Evolutionary conservation across 2,888 invertebrate species (phyloP).

Genomic region (Frankliniella intonsa): DNA sequence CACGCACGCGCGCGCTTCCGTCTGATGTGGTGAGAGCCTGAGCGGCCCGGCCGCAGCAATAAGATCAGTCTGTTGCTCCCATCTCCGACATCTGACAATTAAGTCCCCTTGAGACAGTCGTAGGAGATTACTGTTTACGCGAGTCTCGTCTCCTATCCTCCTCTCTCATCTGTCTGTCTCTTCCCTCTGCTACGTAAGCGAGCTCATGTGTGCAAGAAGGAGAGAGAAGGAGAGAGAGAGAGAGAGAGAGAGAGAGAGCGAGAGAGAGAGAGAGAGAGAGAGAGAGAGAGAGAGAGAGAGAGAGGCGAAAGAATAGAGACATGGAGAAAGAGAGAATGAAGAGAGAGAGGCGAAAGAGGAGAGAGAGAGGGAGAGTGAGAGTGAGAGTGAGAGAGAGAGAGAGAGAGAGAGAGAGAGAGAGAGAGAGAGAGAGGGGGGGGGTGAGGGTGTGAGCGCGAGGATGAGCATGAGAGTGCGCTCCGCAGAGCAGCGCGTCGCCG

Average conservation of each 20-base stretch:
- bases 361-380: background rate
- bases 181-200: background rate
- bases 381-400: background rate
- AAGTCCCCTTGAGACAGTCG: background rate
- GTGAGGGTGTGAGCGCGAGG: background rate
- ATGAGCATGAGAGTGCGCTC: background rate
- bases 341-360: no score
- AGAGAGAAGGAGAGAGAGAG: background rate
- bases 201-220: background rate
- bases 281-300: no score
- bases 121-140: background rate
- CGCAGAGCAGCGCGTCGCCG: no score
- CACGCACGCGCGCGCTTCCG: no score
- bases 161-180: background rate
- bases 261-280: no score
- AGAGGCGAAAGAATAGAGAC: no score
- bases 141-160: background rate
- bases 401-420: background rate
- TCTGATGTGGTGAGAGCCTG: no score
- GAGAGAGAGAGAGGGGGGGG: background rate
- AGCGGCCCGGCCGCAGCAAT: background rate
- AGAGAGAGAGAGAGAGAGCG: no score
- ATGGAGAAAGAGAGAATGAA: no score
- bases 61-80: background rate
- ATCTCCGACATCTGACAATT: background rate